Evolutionary conservation across 2,113 vertebrate genomes (phyloP), one percentile per base, ranked within the genome.

Genomic region (Cinclus mexicanus): DNA sequence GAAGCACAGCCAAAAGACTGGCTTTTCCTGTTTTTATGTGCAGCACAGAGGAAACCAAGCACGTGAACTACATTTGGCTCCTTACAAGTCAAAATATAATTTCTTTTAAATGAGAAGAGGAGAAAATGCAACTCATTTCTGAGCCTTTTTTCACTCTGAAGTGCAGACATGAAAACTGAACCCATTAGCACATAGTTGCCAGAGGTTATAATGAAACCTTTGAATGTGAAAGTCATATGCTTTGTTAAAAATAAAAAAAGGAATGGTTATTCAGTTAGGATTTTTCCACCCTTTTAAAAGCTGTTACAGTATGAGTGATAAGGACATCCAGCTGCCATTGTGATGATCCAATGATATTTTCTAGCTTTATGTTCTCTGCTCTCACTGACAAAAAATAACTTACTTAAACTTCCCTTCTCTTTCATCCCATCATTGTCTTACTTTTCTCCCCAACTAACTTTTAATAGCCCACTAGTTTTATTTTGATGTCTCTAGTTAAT

Each of bases 21-120:
- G 81, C 84, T 95, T 95, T 97, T 96, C 96, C 96, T 97, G 96
- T 94, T 97, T 97, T 96, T 87, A 91, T 90, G 84, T 69, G 89
- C 52, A 60, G 94, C 64, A 17, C 63, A 80, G 89, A 91, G 89
- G 96, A 95, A 97, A 92, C 49, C 21, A 46, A 94, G 95, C 91
- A 94, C 39, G 5, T 96, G 95, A 95, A 91, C 93, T 71, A n/a
- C 68, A 39, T 63, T 97, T 94, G 94, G 78, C 91, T 95, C 70
- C 85, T 91, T 90, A 25, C 56, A 90, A 95, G 84, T 94, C 82
- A 97, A 97, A 95, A 91, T 86, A 94, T 50, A 33, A 35, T 33
- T 94, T 80, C 23, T 91, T 94, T 93, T 55, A 93, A 93, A 83
- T 19, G 71, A 90, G 70, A 64, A 76, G 52, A 74, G 28, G 26